A percentile compares a stretch with the other conserved stretches of the same genome.
Conservation (phyloP, 2,797 vertebrate species). For the Parambassis ranga region DNA sequence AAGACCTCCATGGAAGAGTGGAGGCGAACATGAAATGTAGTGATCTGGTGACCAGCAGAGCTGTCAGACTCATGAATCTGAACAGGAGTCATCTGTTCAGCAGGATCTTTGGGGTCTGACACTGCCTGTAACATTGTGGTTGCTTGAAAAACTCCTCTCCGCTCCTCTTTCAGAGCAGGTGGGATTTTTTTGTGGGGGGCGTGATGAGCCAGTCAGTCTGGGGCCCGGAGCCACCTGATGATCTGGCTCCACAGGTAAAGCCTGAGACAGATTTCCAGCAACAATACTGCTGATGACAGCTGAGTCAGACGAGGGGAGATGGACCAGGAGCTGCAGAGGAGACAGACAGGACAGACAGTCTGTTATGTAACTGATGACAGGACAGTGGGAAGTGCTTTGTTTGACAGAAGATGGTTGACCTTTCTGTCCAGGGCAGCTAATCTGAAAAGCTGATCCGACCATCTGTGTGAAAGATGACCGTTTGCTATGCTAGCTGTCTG, state of each 20-base stretch:
- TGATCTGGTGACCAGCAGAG: constrained; percentile 48
- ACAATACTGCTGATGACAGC: constrained; percentile 78
- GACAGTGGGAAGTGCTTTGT: constrained; percentile 48
- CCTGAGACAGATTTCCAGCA: constrained; percentile 49
- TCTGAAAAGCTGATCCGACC: constrained; percentile 58
- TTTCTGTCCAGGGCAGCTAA: constrained; percentile 56
- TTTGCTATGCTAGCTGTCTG: constrained; percentile 25
- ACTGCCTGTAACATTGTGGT: background rate
- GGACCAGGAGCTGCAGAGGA: constrained; percentile 27
- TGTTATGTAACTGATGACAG: constrained; percentile 65
- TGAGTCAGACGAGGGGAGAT: constrained; percentile 42
- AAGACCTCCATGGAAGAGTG: constrained; percentile 70
- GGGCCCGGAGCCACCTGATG: constrained; percentile 46
- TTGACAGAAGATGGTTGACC: constrained; percentile 45
- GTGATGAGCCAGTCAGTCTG: constrained; percentile 50
- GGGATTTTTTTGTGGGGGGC: background rate
- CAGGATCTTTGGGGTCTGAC: constrained; percentile 23
- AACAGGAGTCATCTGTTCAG: constrained; percentile 57
- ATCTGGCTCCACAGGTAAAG: constrained; percentile 54
- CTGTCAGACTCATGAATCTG: constrained; percentile 46
- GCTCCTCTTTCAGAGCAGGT: constrained; percentile 20
- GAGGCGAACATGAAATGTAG: constrained; percentile 57
- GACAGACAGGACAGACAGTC: constrained; percentile 56
- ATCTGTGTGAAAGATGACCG: constrained; percentile 60
- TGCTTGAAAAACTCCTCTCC: constrained; percentile 15